Percentiles rank a stretch among this genome's conserved stretches.
These are phyloP conservation scores for Sesamia inferens DNA, from an alignment of 2,888 invertebrate species.

Conservation along the genomic window DNA sequence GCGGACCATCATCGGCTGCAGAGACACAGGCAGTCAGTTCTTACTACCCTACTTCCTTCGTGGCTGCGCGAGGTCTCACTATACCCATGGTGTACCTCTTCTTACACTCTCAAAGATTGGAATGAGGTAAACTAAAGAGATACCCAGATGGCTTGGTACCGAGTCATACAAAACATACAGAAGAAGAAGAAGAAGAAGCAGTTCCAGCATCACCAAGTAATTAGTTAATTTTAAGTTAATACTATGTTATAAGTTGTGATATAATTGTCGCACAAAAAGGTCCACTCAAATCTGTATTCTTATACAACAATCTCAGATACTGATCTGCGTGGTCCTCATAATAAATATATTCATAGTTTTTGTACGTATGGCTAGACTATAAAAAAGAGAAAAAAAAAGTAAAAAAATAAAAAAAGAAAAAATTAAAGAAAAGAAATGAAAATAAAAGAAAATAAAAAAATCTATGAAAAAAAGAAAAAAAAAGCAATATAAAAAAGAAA, in stretches of 20 bases:
- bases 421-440: too few relatives aligned
- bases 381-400: background rate
- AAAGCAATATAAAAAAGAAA: background rate
- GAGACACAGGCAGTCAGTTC: background rate
- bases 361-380: background rate
- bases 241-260: background rate
- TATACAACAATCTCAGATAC: background rate
- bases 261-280: background rate
- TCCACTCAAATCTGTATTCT: background rate
- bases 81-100: background rate
- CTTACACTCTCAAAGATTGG: background rate
- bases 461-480: too few relatives aligned
- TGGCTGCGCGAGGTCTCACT: background rate
- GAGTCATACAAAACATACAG: background rate
- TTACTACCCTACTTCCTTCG: background rate
- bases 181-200: background rate
- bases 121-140: background rate
- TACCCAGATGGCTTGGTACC: background rate
- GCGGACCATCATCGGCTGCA: background rate
- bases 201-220: background rate
- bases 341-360: background rate
- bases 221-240: background rate
- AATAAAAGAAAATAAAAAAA: too few relatives aligned
- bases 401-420: background rate
- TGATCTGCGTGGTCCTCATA: background rate